A percentile compares a stretch with the other conserved stretches of the same genome.
phyloP scores from a whole-genome alignment of 2,888 invertebrate genomes.

The Druceiella hillmani region DNA sequence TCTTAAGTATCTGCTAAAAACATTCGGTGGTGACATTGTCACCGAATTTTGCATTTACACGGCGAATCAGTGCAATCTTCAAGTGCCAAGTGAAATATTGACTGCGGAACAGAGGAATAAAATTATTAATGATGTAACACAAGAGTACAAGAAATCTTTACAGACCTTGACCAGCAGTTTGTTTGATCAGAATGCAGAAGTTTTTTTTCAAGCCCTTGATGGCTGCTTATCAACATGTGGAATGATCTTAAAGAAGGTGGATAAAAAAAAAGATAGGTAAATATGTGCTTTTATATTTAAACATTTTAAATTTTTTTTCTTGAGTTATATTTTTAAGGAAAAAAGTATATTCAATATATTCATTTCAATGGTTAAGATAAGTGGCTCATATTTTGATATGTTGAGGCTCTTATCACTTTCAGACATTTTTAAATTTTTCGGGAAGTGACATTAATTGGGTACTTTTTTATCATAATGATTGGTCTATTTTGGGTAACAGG shows the following conservation, averaged over 20 bases:
- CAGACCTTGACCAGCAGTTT: constrained; percentile 63
- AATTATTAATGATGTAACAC: constrained; percentile 61
- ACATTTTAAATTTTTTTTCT: too few species aligned
- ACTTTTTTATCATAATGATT: too few species aligned
- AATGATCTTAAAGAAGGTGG: constrained; percentile 80
- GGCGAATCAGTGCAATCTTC: constrained; percentile 66
- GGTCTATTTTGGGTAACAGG: too few species aligned
- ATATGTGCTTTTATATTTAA: constrained; percentile 21
- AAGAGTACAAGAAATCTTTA: constrained; percentile 63
- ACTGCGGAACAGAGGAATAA: constrained; percentile 64
- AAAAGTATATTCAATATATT: too few species aligned
- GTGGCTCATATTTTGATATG: too few species aligned
- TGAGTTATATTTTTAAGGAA: too few species aligned
- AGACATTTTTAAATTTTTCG: too few species aligned
- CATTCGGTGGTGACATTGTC: constrained; percentile 75
- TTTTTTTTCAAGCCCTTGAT: constrained; percentile 73
- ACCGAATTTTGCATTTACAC: constrained; percentile 75
- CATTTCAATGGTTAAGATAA: too few species aligned
- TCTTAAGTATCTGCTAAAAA: constrained; percentile 78
- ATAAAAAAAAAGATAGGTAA: constrained; percentile 78
- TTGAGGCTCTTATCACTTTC: too few species aligned
- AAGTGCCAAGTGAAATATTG: constrained; percentile 54
- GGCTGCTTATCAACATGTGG: constrained; percentile 63
- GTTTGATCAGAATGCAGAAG: constrained; percentile 65
- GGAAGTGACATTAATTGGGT: too few species aligned